Evolutionary conservation across 2,797 vertebrate genomes (phyloP).

Genomic region (Falco novaeseelandiae): DNA sequence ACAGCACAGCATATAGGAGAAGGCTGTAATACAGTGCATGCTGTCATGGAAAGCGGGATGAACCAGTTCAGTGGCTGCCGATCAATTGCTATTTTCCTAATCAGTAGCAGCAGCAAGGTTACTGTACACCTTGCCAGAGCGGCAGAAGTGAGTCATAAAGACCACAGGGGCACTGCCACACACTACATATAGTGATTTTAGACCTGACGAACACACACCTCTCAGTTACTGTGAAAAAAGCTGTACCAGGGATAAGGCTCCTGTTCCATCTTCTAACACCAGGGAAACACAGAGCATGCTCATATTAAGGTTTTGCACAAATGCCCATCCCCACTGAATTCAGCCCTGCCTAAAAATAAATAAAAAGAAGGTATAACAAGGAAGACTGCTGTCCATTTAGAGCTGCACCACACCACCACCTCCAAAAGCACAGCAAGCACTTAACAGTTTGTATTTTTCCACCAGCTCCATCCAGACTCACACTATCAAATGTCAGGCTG

Average conservation of each 20-base stretch:
- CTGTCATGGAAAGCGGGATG: not conserved
- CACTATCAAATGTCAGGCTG: rapidly evolving
- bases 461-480: not conserved
- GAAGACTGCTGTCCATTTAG: not conserved
- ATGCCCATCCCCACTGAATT: not conserved
- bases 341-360: not conserved
- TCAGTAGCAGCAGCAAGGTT: not conserved
- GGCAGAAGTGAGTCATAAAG: not conserved
- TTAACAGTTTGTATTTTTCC: not conserved
- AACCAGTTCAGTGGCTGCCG: slow-evolving; percentile 12
- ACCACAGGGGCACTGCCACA: not conserved
- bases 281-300: not conserved
- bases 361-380: not conserved
- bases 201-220: not conserved
- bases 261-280: not conserved
- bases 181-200: not conserved
- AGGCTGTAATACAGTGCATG: not conserved
- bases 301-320: not conserved
- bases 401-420: not conserved
- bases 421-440: not conserved
- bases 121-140: not conserved
- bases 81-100: slow-evolving; percentile 41
- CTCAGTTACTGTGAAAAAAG: not conserved
- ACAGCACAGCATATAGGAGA: not conserved
- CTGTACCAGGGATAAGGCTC: not conserved